phyloP scores from a whole-genome alignment of 2,113 vertebrate species.

The Dicerorhinus sumatrensis region DNA sequence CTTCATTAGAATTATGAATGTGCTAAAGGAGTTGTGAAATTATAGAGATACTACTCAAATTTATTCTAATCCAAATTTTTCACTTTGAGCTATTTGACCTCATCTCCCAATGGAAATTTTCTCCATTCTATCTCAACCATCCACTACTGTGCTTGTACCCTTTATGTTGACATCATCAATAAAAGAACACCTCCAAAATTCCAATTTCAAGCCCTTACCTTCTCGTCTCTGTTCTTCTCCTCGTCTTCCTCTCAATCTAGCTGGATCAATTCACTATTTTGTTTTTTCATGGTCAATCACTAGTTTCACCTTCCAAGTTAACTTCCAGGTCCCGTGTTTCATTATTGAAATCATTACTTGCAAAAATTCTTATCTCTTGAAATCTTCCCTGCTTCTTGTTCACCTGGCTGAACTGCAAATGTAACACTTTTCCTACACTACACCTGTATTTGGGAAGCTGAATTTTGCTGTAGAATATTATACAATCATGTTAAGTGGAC shows the following conservation, averaged over 20 bases:
- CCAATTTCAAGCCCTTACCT: neutral
- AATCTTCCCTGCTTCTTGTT: neutral
- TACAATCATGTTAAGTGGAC: neutral
- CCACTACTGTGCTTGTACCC: neutral
- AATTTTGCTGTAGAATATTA: neutral
- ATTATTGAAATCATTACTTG: neutral
- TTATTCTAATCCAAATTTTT: neutral
- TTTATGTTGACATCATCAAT: neutral
- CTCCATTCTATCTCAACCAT: neutral
- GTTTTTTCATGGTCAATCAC: neutral
- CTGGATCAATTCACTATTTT: neutral
- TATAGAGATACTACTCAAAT: neutral
- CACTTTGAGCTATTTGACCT: neutral
- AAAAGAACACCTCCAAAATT: neutral
- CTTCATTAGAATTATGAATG: neutral
- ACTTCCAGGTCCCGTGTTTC: neutral
- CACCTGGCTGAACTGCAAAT: neutral
- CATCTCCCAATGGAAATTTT: neutral
- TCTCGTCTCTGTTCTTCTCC: rapidly evolving
- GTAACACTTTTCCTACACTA: neutral
- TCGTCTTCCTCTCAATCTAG: neutral
- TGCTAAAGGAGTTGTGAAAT: neutral
- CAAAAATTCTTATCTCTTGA: neutral
- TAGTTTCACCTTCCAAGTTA: neutral
- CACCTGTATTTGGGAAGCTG: neutral